Evolutionary conservation across 1,140 invertebrate genomes (phyloP).

Genomic region (Rhagoletis pomonella): DNA sequence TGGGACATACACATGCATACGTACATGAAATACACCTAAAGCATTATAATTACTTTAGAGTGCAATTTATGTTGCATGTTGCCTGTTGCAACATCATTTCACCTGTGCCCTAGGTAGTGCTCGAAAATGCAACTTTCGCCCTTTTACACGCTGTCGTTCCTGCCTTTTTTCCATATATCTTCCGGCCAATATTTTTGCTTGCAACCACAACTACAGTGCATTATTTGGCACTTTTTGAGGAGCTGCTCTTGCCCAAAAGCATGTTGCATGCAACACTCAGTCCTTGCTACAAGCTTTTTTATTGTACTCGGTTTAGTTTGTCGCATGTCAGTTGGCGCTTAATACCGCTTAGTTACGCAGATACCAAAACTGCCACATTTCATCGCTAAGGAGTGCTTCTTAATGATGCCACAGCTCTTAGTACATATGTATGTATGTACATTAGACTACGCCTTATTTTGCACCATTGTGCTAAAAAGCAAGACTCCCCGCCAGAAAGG

Average conservation of each 20-base stretch:
- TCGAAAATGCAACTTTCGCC: neutral
- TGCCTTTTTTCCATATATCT: neutral
- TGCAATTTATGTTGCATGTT: neutral
- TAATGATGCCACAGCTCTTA: no score
- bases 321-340: conserved; percentile 34
- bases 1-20: neutral
- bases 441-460: no score
- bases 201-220: no score
- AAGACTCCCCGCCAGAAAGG: no score
- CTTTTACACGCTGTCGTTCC: neutral
- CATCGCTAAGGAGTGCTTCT: neutral
- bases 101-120: neutral
- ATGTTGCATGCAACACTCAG: no score
- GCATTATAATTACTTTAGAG: conserved; percentile 16
- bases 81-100: neutral
- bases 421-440: no score
- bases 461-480: no score
- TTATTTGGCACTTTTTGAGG: no score
- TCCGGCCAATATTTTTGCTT: neutral
- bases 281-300: no score
- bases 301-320: neutral
- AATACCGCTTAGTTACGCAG: conserved; percentile 32
- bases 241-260: no score
- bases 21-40: neutral
- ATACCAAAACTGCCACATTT: conserved; percentile 14